Percentiles rank a stretch among this genome's conserved stretches.
Conservation (phyloP, 2,797 vertebrate genomes). For the Rallus crepitans region DNA sequence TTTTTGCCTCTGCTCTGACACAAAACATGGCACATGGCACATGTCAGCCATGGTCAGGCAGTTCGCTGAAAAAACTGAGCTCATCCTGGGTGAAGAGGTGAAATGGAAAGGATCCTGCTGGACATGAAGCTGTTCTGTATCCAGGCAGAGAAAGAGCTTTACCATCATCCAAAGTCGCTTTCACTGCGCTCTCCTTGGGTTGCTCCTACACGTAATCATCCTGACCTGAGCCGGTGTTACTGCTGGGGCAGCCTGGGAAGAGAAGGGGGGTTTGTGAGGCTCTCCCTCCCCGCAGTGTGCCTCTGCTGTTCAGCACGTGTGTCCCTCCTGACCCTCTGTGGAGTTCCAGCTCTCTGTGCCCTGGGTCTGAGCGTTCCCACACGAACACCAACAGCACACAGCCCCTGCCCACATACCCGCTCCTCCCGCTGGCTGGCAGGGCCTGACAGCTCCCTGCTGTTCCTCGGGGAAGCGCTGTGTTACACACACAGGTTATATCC, state of each 20-base stretch:
- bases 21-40: background rate
- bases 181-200: background rate
- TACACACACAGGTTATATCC: background rate
- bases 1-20: background rate
- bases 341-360: background rate
- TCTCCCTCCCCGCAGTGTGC: background rate
- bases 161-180: background rate
- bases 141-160: background rate
- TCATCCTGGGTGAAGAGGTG: background rate
- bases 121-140: background rate
- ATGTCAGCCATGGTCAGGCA: background rate
- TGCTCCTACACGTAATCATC: background rate
- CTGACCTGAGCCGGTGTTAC: background rate
- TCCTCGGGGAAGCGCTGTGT: background rate
- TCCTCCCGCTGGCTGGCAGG: background rate
- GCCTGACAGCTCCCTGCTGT: background rate
- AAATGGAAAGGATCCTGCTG: background rate
- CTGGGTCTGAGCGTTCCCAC: background rate
- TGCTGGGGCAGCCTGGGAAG: background rate
- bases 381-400: background rate
- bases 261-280: background rate
- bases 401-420: background rate
- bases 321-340: background rate
- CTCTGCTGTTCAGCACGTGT: background rate
- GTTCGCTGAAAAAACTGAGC: background rate